Evolutionary conservation across 1,140 invertebrate genomes (phyloP), one percentile per base, ranked within the genome.

Genomic region (Lordiphosa stackelbergi): DNA sequence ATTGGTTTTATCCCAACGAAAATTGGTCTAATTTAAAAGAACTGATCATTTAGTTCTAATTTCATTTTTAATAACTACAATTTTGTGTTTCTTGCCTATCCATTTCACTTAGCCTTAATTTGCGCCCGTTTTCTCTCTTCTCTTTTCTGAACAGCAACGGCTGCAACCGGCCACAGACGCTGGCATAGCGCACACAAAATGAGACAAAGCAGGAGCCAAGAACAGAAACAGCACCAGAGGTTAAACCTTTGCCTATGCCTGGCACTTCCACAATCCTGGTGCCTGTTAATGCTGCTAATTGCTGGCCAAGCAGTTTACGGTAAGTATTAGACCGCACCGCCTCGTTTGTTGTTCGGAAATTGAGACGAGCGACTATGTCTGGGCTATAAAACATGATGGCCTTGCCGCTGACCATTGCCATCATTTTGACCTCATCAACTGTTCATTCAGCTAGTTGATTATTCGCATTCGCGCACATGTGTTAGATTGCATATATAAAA

Each of bases 301-400:
- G 78, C 73, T 77, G 78, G 61, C 55, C 65, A 77, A 48, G 73
- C 72, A 73, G 69, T 84, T 84, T 77, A 78, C 68, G 77, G 77
- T 83, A 84, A 83, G 77, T 83, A 59, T 53, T 9, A 56, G 31
- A 58, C 36, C 38, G 12, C 8, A 40, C 5, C 5, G 5, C 5
- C 24, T 28, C 24, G 42, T 24, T 11, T 13, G 12, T 13, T 3
- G 31, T 6, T 3, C 6, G 22, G 48, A 51, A 38, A 51, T 73
- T 69, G 75, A 61, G 61, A 81, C 70, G 66, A 71, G 66, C 66
- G 52, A 52, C 66, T 54, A 46, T 73, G 66, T 70, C 66, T 68
- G 55, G 55, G 12, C 53, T 55, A 62, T 66, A 66, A 63, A 63
- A 53, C 41, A 68, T 45, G 49, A 46, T 46, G 60, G 45, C 66